A percentile compares a stretch with the other conserved stretches of the same genome.
Evolutionary conservation across 2,888 invertebrate species (phyloP).

Genomic region (Notodonta dromedarius): DNA sequence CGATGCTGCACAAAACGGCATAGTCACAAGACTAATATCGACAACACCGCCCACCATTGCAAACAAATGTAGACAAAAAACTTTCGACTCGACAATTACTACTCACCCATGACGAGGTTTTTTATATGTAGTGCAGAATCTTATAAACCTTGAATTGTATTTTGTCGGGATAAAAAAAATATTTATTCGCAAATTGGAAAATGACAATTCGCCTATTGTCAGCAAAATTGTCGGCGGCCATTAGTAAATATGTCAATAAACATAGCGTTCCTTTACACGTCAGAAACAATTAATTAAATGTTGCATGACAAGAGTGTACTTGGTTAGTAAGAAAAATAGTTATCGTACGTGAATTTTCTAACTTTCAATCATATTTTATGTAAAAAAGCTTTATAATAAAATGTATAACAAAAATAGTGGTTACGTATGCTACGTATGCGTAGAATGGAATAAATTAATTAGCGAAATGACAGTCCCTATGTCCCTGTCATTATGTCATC

Average conservation of each 20-base stretch:
- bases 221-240: slow-evolving; percentile 37
- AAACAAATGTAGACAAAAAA: slow-evolving; percentile 45
- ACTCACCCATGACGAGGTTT: slow-evolving; percentile 75
- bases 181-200: slow-evolving; percentile 51
- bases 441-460: neutral
- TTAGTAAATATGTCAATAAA: slow-evolving; percentile 47
- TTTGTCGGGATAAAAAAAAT: slow-evolving; percentile 46
- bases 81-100: slow-evolving; percentile 39
- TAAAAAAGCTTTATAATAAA: too few relatives aligned
- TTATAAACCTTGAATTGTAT: slow-evolving; percentile 46
- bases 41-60: slow-evolving; percentile 72
- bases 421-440: neutral
- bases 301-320: too few relatives aligned
- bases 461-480: neutral
- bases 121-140: slow-evolving; percentile 36
- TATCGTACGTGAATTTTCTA: too few relatives aligned
- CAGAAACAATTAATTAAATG: neutral
- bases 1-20: slow-evolving; percentile 76
- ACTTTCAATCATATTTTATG: too few relatives aligned
- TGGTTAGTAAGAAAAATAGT: too few relatives aligned
- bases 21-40: slow-evolving; percentile 45
- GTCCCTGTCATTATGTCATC: neutral
- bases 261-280: slow-evolving; percentile 29
- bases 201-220: slow-evolving; percentile 49
- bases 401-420: neutral